A percentile compares a stretch with the other conserved stretches of the same genome.
phyloP scores from a whole-genome alignment of 1,140 invertebrate genomes.

The Metaphire vulgaris region DNA sequence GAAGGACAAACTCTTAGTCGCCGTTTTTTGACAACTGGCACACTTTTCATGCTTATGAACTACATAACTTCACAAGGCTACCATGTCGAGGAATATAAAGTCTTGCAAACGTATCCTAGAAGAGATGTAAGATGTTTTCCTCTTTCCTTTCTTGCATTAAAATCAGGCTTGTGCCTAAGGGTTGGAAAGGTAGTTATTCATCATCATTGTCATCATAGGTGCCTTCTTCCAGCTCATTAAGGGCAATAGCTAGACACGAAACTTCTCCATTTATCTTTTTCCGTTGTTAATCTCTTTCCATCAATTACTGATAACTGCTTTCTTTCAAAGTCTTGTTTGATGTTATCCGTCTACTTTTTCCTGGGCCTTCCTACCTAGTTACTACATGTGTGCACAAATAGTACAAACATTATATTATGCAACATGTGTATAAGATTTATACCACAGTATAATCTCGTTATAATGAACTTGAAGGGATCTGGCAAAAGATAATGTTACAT shows the following conservation, averaged over 20 bases:
- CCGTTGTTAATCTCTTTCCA: too few relatives aligned
- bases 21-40: constrained; percentile 63
- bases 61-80: constrained; percentile 79
- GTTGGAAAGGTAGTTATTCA: neutral
- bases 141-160: neutral
- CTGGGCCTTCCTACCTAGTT: too few relatives aligned
- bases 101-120: constrained; percentile 82
- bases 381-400: too few relatives aligned
- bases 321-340: too few relatives aligned
- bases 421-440: too few relatives aligned
- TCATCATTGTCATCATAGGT: neutral
- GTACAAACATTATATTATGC: too few relatives aligned
- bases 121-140: constrained; percentile 60
- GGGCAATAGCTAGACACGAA: constrained; percentile 80
- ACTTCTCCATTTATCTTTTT: constrained; percentile 80
- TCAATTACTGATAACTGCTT: too few relatives aligned
- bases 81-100: constrained; percentile 78
- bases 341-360: too few relatives aligned
- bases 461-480: too few relatives aligned
- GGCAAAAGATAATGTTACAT: too few relatives aligned
- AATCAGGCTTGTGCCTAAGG: neutral
- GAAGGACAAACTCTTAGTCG: constrained; percentile 67
- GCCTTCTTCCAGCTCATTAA: constrained; percentile 58
- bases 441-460: too few relatives aligned
- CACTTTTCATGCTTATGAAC: constrained; percentile 69